phyloP scores from a whole-genome alignment of 1,140 invertebrate genomes.

The Zaprionus lachaisei region DNA sequence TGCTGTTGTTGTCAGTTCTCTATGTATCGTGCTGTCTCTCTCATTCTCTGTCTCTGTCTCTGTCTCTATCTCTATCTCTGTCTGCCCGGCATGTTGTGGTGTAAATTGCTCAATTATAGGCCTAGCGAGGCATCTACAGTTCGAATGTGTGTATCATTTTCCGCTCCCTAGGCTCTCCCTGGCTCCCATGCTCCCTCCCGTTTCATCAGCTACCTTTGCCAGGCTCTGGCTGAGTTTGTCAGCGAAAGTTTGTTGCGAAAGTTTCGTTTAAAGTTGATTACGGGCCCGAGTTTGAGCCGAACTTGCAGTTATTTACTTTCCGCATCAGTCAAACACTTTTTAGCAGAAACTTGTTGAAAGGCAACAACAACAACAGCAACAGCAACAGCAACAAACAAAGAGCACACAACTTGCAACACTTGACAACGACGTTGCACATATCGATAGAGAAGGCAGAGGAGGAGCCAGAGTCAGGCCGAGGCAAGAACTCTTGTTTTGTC shows the following conservation, averaged over 20 bases:
- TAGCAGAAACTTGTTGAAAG: constrained; percentile 12
- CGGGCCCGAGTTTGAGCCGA: constrained; percentile 52
- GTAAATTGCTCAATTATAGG: constrained; percentile 80
- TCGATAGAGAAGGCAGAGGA: background rate
- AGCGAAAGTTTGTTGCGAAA: constrained; percentile 44
- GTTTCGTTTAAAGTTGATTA: constrained; percentile 76
- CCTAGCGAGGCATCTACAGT: constrained; percentile 48
- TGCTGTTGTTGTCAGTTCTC: background rate
- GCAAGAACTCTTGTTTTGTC: constrained; percentile 19
- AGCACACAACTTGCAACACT: background rate
- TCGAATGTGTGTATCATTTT: constrained; percentile 26
- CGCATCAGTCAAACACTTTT: constrained; percentile 51
- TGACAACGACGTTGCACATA: background rate
- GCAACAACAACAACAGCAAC: constrained; percentile 1
- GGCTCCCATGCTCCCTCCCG: background rate
- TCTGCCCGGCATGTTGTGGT: constrained; percentile 56
- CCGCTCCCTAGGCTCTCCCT: background rate
- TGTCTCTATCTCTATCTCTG: background rate
- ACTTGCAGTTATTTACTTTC: constrained; percentile 46
- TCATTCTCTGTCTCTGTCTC: background rate
- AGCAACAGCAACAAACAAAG: background rate
- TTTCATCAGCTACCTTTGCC: too few relatives aligned
- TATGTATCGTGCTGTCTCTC: background rate
- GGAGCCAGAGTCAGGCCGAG: background rate
- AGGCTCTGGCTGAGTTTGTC: background rate